A percentile compares a stretch with the other conserved stretches of the same genome.
These are phyloP conservation scores for Sphaeramia orbicularis DNA, from an alignment of 2,797 vertebrate species.

Conservation along the genomic window DNA sequence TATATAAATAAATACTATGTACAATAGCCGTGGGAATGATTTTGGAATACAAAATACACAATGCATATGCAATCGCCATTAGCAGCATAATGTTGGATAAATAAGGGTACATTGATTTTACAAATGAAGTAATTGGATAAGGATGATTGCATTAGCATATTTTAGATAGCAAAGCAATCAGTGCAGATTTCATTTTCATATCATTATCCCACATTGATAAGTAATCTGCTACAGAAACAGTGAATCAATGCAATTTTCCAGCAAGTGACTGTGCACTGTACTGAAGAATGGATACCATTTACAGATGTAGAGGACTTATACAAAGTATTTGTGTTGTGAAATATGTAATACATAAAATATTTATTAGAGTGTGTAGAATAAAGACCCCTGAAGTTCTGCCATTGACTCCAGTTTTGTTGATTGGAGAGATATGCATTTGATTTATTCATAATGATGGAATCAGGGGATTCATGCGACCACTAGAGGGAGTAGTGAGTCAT, in stretches of 20 bases:
- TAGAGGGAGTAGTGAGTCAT: too few relatives aligned
- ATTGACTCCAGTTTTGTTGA: too few relatives aligned
- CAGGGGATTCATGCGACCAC: too few relatives aligned
- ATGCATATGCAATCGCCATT: slow-evolving; percentile 68
- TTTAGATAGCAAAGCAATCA: slow-evolving; percentile 58
- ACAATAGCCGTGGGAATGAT: slow-evolving; percentile 48
- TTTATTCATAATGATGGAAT: too few relatives aligned
- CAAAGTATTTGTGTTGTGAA: too few relatives aligned
- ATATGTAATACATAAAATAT: too few relatives aligned
- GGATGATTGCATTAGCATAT: slow-evolving; percentile 78
- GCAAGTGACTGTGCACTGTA: background rate
- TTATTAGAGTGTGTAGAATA: too few relatives aligned
- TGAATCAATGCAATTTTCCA: slow-evolving; percentile 16
- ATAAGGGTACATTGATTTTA: slow-evolving; percentile 72
- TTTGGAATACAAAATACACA: slow-evolving; percentile 39
- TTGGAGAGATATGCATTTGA: too few relatives aligned
- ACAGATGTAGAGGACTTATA: background rate
- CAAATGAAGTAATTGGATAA: slow-evolving; percentile 76
- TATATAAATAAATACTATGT: slow-evolving; percentile 32
- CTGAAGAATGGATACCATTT: background rate
- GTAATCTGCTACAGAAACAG: slow-evolving; percentile 47
- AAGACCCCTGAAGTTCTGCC: too few relatives aligned
- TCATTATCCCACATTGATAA: slow-evolving; percentile 67
- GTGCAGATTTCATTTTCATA: slow-evolving; percentile 64
- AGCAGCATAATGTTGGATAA: slow-evolving; percentile 69